Percentiles rank a stretch among this genome's conserved stretches.
phyloP scores from a whole-genome alignment of 2,888 invertebrate genomes.

The Chouioia cunea region DNA sequence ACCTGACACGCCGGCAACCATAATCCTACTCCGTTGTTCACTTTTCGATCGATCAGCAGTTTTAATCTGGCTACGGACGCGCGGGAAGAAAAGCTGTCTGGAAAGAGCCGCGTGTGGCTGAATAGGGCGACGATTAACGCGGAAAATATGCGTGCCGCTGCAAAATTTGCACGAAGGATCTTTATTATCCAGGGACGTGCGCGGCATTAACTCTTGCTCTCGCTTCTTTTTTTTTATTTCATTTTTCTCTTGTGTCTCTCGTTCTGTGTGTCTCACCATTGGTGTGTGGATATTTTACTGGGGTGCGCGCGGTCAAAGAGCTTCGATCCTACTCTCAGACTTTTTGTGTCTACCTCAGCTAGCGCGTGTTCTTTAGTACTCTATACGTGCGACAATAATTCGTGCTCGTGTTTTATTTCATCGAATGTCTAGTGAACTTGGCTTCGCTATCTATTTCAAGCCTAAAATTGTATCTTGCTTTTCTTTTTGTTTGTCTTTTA shows the following conservation, averaged over 20 bases:
- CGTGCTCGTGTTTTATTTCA: not conserved
- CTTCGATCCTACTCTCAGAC: constrained; percentile 11
- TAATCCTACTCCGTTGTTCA: not conserved
- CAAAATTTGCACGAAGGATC: constrained; percentile 42
- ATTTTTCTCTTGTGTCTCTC: constrained; percentile 6
- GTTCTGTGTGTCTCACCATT: not conserved
- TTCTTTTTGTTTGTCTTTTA: no score
- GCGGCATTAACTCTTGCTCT: constrained; percentile 21
- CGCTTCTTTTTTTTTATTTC: not conserved
- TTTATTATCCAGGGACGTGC: constrained; percentile 36
- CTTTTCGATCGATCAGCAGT: constrained; percentile 10
- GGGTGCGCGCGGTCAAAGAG: not conserved
- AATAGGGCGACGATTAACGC: constrained; percentile 42
- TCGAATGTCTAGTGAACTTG: no score
- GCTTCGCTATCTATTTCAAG: no score
- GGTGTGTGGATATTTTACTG: not conserved
- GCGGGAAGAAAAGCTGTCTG: constrained; percentile 18
- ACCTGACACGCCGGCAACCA: no score
- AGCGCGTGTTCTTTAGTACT: not conserved
- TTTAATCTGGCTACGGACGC: constrained; percentile 16
- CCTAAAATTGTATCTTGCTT: no score
- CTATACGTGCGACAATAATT: not conserved
- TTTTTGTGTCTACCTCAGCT: not conserved
- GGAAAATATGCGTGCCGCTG: constrained; percentile 32
- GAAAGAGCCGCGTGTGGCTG: constrained; percentile 25